Evolutionary conservation across 2,888 invertebrate species (phyloP), one percentile per base, ranked within the genome.

Genomic region (Scrobipalpa atriplicella): DNA sequence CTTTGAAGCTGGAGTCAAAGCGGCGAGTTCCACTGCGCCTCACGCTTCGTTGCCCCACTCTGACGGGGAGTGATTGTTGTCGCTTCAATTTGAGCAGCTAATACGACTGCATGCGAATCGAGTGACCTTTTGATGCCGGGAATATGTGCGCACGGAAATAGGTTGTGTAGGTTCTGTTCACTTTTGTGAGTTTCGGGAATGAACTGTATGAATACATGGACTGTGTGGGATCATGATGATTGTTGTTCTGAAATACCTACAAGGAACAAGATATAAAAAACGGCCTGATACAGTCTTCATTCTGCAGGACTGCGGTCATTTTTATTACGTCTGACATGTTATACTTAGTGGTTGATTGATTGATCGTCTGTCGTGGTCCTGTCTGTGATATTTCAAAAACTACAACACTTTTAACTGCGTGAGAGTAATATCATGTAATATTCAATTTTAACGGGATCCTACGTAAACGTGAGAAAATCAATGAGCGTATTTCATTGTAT

Each of bases 1-100:
- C 84, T 87, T 87, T 83, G 82, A 86, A 71, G 74, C 75, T 71
- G 70, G 70, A 62, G 74, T 68, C 68, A 68, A 68, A 68, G 68
- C 38, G 77, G 72, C 73, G 76, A 71, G 75, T 75, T 79, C 72
- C 71, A 76, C 74, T 71, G 71, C 74, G 71, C 74, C 70, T 73
- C 73, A 77, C 74, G 77, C 76, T 77, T 74, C 78, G 78, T 73
- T 79, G 79, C 73, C 58, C 58, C 68, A 66, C 71, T 74, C 70
- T 71, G 72, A 75, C 72, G 72, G 72, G 69, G 70, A 75, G 75
- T 77, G 78, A 79, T 78, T 80, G 80, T 78, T 78, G 77, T 73
- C 75, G 76, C 75, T 78, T 75, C 29, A 29, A 29, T 29, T 43
- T 51, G 66, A 62, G 66, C 36, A 60, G 61, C 19, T 41, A 39